Conservation (phyloP, 2,888 invertebrate genomes). For the Hybos culiciformis region DNA sequence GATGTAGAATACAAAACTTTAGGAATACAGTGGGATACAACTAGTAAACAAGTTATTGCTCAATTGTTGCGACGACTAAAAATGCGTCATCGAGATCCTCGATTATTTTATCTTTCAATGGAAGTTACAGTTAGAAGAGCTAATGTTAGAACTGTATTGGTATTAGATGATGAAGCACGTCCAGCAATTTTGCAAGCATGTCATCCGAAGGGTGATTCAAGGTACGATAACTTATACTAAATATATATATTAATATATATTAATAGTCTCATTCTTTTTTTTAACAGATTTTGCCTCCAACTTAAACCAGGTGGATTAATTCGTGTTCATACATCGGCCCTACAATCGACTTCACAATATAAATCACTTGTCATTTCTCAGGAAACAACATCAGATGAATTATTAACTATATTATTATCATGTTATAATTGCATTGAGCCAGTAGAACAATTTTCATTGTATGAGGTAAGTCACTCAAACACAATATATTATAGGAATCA, state of each 20-base stretch:
- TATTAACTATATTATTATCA: slow-evolving; percentile 67
- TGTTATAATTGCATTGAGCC: slow-evolving; percentile 74
- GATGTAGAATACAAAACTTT: slow-evolving; percentile 95
- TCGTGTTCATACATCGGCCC: slow-evolving; percentile 79
- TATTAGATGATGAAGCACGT: slow-evolving; percentile 74
- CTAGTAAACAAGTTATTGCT: slow-evolving; percentile 73
- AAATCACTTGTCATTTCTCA: slow-evolving; percentile 83
- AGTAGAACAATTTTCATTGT: slow-evolving; percentile 74
- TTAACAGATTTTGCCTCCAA: slow-evolving; percentile 65
- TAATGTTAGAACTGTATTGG: slow-evolving; percentile 66
- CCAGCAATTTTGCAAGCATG: slow-evolving; percentile 87
- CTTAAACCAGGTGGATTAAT: slow-evolving; percentile 82
- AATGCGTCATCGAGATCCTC: slow-evolving; percentile 83
- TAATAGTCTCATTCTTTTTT: not conserved
- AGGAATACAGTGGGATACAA: slow-evolving; percentile 76
- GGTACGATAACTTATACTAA: slow-evolving; percentile 43
- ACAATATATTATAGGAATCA: no score
- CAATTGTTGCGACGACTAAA: slow-evolving; percentile 65
- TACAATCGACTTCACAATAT: slow-evolving; percentile 85
- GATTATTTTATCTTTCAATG: slow-evolving; percentile 88
- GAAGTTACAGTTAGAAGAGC: slow-evolving; percentile 79
- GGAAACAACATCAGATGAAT: slow-evolving; percentile 75
- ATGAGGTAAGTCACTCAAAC: slow-evolving; percentile 50
- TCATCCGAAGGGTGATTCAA: slow-evolving; percentile 86
- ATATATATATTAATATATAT: not conserved